A percentile compares a stretch with the other conserved stretches of the same genome.
These are phyloP conservation scores for Bucorvus abyssinicus DNA, from an alignment of 2,797 vertebrate genomes.

Conservation along the genomic window DNA sequence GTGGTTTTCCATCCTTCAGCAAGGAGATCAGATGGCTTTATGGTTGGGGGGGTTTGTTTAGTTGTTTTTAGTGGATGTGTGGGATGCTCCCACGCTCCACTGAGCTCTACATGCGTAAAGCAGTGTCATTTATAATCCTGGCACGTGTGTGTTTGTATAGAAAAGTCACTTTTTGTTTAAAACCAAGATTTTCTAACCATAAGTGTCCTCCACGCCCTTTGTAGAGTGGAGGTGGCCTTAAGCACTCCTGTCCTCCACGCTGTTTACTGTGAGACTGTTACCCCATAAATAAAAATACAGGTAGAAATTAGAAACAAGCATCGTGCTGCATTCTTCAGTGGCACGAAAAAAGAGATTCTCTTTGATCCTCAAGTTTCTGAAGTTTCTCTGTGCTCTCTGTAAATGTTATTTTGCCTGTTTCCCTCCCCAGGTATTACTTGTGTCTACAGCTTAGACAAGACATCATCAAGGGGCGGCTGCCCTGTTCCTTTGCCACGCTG, in stretches of 20 bases:
- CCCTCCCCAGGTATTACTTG: constrained; percentile 83
- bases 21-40: background rate
- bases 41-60: background rate
- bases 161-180: background rate
- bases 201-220: background rate
- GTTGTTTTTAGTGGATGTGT: background rate
- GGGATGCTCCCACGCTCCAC: background rate
- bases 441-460: constrained; percentile 96
- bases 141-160: background rate
- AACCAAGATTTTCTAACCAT: background rate
- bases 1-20: background rate
- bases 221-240: background rate
- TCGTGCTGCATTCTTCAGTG: background rate
- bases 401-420: background rate
- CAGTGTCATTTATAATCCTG: background rate
- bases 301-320: background rate
- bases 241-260: background rate
- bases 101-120: background rate
- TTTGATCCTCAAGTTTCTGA: background rate
- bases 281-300: background rate
- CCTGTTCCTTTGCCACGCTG: constrained; percentile 95
- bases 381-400: background rate
- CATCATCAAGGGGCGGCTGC: constrained; percentile 87
- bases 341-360: background rate
- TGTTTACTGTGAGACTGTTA: background rate